Conservation (phyloP, 2,888 invertebrate species). For the Caenorhabditis macrosperma region DNA sequence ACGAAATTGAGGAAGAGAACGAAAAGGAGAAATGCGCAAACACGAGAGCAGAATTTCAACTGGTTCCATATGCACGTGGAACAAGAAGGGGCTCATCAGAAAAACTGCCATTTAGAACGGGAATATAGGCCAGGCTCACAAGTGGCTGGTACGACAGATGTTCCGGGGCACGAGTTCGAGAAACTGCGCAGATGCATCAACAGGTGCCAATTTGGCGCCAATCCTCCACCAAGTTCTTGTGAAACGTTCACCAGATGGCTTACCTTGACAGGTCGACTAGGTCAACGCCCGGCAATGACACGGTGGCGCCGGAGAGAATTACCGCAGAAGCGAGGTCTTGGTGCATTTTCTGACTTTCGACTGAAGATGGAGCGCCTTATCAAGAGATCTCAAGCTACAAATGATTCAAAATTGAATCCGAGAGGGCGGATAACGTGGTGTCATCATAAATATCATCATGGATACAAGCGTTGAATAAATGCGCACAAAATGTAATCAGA, state of each 20-base stretch:
- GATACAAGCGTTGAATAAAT: conserved; percentile 11
- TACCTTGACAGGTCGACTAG: not conserved
- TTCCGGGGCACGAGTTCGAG: no score
- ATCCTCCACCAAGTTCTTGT: no score
- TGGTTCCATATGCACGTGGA: no score
- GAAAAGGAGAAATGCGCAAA: no score
- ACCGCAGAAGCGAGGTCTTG: not conserved
- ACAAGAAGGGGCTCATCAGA: no score
- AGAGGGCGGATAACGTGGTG: not conserved
- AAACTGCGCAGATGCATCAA: not conserved
- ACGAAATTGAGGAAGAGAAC: no score
- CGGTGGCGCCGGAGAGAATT: not conserved
- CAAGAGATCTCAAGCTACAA: not conserved
- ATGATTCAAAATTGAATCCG: not conserved
- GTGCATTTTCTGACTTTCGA: not conserved
- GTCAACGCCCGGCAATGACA: not conserved
- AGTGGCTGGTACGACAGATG: no score
- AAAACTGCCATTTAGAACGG: no score
- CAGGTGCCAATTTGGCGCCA: not conserved
- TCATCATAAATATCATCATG: conserved; percentile 20
- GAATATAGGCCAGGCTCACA: no score
- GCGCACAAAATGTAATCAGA: conserved; percentile 40
- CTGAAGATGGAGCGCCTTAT: not conserved
- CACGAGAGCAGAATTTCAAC: no score
- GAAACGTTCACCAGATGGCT: not conserved